Percentiles rank a stretch among this genome's conserved stretches.
Conservation (phyloP, 1,140 invertebrate genomes). For the Magallana angulata region DNA sequence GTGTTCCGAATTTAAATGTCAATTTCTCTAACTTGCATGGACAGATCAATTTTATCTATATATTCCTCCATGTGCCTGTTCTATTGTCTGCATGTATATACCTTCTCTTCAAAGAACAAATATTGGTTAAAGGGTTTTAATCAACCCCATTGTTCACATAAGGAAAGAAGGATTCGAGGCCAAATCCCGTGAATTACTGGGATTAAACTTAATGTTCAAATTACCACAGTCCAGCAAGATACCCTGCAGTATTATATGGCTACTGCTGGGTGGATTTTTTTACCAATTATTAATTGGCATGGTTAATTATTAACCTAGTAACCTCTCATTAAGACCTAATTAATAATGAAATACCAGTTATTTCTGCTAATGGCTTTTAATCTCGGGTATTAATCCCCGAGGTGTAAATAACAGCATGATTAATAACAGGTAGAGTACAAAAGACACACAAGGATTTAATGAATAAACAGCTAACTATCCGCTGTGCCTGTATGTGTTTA, state of each 20-base stretch:
- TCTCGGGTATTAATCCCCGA: background rate
- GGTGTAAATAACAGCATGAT: background rate
- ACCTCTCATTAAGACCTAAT: background rate
- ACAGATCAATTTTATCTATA: slow-evolving; percentile 31
- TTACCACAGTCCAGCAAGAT: background rate
- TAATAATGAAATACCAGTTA: background rate
- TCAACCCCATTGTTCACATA: background rate
- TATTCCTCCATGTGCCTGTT: background rate
- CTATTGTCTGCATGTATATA: slow-evolving; percentile 1
- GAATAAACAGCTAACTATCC: no score
- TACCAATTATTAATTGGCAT: background rate
- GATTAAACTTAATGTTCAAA: background rate
- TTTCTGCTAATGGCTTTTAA: background rate
- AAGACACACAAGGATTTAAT: no score
- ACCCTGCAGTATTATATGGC: background rate
- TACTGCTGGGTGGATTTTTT: background rate
- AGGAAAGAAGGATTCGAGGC: slow-evolving; percentile 2
- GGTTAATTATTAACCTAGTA: background rate
- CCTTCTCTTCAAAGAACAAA: slow-evolving; percentile 28
- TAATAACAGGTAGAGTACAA: no score
- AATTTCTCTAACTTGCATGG: slow-evolving; percentile 35
- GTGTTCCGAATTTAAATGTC: slow-evolving; percentile 34
- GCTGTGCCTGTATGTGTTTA: no score
- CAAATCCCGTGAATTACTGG: background rate
- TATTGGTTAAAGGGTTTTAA: slow-evolving; percentile 25